A percentile compares a stretch with the other conserved stretches of the same genome.
These are phyloP conservation scores for Platygyra sinensis DNA, from an alignment of 64 coral and sea anemone species.

Conservation along the genomic window DNA sequence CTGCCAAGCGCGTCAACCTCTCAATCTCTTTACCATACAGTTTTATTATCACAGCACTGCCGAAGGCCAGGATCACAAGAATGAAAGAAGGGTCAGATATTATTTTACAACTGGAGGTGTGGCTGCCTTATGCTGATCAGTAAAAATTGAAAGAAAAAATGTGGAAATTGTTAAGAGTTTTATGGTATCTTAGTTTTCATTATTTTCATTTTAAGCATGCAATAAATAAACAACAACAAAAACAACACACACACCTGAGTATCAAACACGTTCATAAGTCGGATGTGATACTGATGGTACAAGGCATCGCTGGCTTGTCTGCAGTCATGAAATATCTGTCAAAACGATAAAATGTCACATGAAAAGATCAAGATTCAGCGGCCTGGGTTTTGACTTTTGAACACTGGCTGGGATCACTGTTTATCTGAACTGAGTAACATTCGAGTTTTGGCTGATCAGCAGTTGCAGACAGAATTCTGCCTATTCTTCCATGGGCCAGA, in stretches of 20 bases:
- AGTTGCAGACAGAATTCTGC: too few relatives aligned
- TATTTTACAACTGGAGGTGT: too few relatives aligned
- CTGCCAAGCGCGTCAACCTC: too few relatives aligned
- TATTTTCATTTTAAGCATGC: background rate
- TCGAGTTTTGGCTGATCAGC: too few relatives aligned
- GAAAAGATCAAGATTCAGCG: background rate
- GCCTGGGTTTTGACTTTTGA: background rate
- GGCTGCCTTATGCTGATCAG: too few relatives aligned
- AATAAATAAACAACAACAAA: background rate
- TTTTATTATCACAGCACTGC: too few relatives aligned
- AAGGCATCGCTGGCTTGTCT: conserved; percentile 90
- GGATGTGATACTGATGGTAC: conserved; percentile 80
- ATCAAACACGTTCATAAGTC: conserved; percentile 85
- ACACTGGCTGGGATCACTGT: too few relatives aligned
- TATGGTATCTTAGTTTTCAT: background rate
- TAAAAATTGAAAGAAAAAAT: background rate
- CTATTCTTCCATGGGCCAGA: too few relatives aligned
- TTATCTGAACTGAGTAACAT: too few relatives aligned
- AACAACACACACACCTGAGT: conserved; percentile 82
- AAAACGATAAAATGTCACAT: background rate
- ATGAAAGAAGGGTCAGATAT: background rate
- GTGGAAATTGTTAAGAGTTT: too few relatives aligned
- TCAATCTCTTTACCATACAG: too few relatives aligned
- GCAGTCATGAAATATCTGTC: conserved; percentile 90
- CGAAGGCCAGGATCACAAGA: background rate